Base-by-base conservation (phyloP, 1,140 invertebrate genomes). In the Onthophagus taurus region DNA sequence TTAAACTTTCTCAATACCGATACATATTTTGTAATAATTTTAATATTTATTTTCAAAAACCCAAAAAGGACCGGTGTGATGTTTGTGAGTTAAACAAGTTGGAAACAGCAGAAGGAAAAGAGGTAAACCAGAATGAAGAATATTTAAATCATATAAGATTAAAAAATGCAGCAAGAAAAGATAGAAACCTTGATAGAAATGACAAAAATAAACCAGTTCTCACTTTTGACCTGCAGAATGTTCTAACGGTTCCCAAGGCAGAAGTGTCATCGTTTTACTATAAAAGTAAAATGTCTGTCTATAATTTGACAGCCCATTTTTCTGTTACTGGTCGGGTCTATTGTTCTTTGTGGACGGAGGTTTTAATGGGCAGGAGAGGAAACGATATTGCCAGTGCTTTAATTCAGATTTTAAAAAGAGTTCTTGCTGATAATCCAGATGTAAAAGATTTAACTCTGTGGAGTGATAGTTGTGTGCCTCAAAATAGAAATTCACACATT, bases 401-500 rank as follows among this genome's bases (percentile, higher is more conserved):
- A 1, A 17, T 14, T 9, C 18, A 21, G 18, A 31, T 43, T 7
- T 13, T 43, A 13, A 19, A 43, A 16, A 19, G 19, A 18, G 23
- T 31, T 16, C 21, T 43, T 19, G 21, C 14, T 9, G 17, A 17
- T n/a, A 31, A 31, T 43, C n/a, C n/a, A n/a, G 12, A 43, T 14
- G 19, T 43, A 35, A 49, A 31, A n/a, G 29, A 50, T 23, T 34
- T 53, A 30, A 46, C 51, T 31, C 17, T 52, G n/a, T 58, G 57
- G 52, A 55, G 48, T 35, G 52, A 59, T 41, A 53, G 38, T 31
- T 60, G 56, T 41, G 47, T 57, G 14, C 51, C 54, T 3, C 52
- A 55, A 52, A 60, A 57, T 49, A 44, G 31, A 35, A 60, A 58
- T 42, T 55, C 48, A 13, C 31, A 57, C 12, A 52, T 60, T 16